Base-by-base conservation (phyloP, 2,797 vertebrate species). In the Spea hammondii region DNA sequence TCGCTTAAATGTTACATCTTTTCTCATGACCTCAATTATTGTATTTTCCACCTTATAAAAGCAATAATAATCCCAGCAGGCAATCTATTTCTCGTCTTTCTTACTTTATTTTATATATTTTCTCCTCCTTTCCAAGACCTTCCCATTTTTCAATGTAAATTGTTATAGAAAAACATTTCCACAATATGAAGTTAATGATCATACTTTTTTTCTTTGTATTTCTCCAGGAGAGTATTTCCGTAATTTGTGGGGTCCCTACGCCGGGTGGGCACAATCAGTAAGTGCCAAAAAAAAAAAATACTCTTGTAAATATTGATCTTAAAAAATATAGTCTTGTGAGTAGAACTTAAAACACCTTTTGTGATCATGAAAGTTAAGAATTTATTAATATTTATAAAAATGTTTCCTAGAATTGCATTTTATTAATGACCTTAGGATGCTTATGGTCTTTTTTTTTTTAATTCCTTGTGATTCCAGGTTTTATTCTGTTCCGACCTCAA, bases 401-500 rank as follows among this genome's bases (percentile, higher is more conserved):
- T 32, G 32, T 32, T 1, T 67, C 44, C 5, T 46, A 17, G 7
- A 9, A 5, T 8, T 14, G 32, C 9, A 45, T 53, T 45, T 8
- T 8, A 12, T 68, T n/a, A 6, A 49, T 69, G 11, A 14, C 66
- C 66, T 69, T 12, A 32, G 46, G 50, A 50, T 69, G 9, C 12
- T 46, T 6, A 8, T 49, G 12, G 53, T 13, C n/a, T 74, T 46
- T 8, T 65, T 9, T 65, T 49, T 13, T 70, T 4, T 44, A 5
- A 74, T 11, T 65, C 11, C 14, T 66, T 72, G 50, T 32, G 14
- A 71, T 59, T 4, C 10, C 83, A 99, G 97, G 95, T 99, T 64
- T 88, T 98, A 83, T 99, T 99, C 89, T 97, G 95, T 51, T 93
- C 96, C 0, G 96, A 98, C 75, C 92, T 99, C 62, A 95, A 80